Base-by-base conservation (phyloP, 2,888 invertebrate species). In the Protodeltote pygarga region DNA sequence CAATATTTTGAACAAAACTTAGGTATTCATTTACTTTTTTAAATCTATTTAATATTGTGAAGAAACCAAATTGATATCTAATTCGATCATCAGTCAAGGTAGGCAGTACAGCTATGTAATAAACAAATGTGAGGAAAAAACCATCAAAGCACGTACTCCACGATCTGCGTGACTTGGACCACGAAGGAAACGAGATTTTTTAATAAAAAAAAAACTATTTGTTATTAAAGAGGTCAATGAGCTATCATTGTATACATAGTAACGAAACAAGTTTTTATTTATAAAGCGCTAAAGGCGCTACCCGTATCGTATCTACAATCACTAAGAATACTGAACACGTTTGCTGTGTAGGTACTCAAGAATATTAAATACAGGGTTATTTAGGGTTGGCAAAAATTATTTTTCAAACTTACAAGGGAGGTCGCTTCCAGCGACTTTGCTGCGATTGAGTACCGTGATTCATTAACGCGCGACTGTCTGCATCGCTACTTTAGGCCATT, bases 301-400 rank as follows among this genome's bases (percentile, higher is more conserved):
- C 28, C 24, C 6, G 39, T 24, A 31, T 28, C 6, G 39, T 24
- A 31, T 16, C 6, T 31, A 28, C 20, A 20, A 20, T 20, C 8
- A 16, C 8, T 35, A 4, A 16, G 24, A 31, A 24, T 33, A 50
- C 38, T 57, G 33, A 34, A 21, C 52, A 45, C 21, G 54, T 46
- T 40, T 37, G 25, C 29, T 34, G 31, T 44, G 31, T 40, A n/a
- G n/a, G n/a, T n/a, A 40, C 61, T 46, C 5, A 11, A 39, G 54
- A 53, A 58, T 61, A 58, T 61, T 40, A 15, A 46, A 40, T 37
- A 46, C 54, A 61, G 53, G 61, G 55, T 32, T 33, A 53, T 3
- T 1, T 52, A 60, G 46, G 54, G 57, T 23, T 46, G 47, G n/a
- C 34, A 23, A 19, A 3, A 16, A 14, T 27, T 3, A 3, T 13